Percentiles rank a stretch among this genome's conserved stretches.
phyloP scores from a whole-genome alignment of 2,797 vertebrate genomes.

The Orestias chungarensis region DNA sequence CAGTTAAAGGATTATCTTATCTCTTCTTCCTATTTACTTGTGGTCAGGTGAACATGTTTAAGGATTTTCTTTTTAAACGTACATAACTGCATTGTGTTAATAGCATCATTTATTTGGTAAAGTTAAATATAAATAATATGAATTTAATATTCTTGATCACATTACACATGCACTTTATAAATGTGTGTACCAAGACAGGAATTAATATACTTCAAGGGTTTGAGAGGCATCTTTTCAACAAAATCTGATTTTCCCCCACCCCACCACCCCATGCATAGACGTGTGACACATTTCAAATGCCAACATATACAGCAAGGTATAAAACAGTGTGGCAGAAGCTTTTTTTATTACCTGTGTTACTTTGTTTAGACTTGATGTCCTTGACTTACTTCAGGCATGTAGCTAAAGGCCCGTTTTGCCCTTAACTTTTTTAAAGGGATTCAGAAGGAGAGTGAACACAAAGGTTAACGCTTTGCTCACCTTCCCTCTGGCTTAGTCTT shows the following conservation, averaged over 20 bases:
- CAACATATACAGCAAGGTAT: not conserved
- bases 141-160: not conserved
- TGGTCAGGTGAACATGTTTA: no score
- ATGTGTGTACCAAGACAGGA: not conserved
- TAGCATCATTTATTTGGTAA: no score
- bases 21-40: no score
- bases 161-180: not conserved
- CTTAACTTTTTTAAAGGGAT: constrained; percentile 55
- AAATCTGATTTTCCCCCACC: not conserved
- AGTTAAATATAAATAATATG: not conserved
- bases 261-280: no score
- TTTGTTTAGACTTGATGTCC: constrained; percentile 39
- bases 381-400: constrained; percentile 50
- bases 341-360: constrained; percentile 19
- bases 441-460: constrained; percentile 41
- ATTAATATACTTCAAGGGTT: not conserved
- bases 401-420: constrained; percentile 53
- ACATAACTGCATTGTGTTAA: no score
- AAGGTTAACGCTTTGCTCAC: constrained; percentile 54
- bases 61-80: no score
- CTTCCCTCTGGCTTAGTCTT: constrained; percentile 64
- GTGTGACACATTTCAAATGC: not conserved
- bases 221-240: not conserved
- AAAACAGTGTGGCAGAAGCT: not conserved
- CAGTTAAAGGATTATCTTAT: no score